Base-by-base conservation (phyloP, 2,888 invertebrate species). In the Eristalinus aeneus region DNA sequence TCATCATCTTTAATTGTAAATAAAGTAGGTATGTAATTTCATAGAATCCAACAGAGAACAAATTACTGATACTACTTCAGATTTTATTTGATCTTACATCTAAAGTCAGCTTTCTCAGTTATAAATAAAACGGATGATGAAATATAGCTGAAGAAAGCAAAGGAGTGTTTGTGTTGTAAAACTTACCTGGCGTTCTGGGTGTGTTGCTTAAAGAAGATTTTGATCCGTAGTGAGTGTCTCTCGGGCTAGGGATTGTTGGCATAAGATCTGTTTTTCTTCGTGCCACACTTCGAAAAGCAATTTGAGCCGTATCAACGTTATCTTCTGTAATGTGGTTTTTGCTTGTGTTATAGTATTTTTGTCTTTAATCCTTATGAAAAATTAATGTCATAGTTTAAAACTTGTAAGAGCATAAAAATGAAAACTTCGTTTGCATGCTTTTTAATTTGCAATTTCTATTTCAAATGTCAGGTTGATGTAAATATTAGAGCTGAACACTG, bases 201-300 rank as follows among this genome's bases (percentile, higher is more conserved):
- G 93, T 93, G 82, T 91, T 91, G 90, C 92, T 92, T 89, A 93
- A 92, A 89, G 94, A 93, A 89, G 94, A 92, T 91, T 93, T 92
- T 90, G 93, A 93, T 90, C 92, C 92, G 89, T 92, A 93, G 88
- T 93, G 93, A 90, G 93, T 92, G 90, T 96, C 96, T 90, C 95
- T 94, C 87, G 95, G 94, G 89, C 94, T 95, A 89, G 97, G 97
- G 93, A 97, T 95, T 89, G 97, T 97, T 88, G 98, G 98, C 94
- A 97, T 96, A 92, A 98, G 94, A 94, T 98, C 97, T 88, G 97
- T 97, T 93, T 97, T 96, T 90, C 97, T 95, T 90, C 97, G 95
- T 90, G 96, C 97, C 91, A 96, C 96, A 88, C 96, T 96, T 89
- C 95, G 95, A 94, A 96, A 96, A 93, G 95, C 94, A 90, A 95